These are phyloP conservation scores for Ellobium chinense DNA, from an alignment of 2,888 invertebrate species.

Conservation along the genomic window DNA sequence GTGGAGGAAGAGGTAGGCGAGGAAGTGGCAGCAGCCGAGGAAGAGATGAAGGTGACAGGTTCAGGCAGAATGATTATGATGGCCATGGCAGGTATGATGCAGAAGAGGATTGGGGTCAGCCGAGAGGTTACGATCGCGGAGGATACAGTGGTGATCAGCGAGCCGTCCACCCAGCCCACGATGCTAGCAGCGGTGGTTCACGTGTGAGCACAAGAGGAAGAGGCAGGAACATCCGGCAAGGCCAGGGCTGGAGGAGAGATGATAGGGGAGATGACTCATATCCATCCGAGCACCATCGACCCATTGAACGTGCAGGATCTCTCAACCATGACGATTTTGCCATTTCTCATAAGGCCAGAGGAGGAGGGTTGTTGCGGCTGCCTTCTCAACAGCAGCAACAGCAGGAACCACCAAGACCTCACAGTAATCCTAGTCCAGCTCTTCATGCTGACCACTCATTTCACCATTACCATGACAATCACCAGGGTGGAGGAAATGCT, in stretches of 20 bases:
- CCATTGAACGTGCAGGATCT: not conserved
- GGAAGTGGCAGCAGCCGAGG: not conserved
- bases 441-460: not conserved
- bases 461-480: constrained; percentile 3
- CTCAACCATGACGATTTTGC: constrained; percentile 25
- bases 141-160: constrained; percentile 18
- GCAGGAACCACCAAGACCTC: constrained; percentile 39
- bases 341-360: constrained; percentile 16
- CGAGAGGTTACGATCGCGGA: not conserved
- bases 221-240: constrained; percentile 4
- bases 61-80: not conserved
- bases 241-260: not conserved
- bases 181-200: not conserved
- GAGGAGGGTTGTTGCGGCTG: constrained; percentile 7
- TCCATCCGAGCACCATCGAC: not conserved
- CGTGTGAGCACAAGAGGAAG: constrained; percentile 1
- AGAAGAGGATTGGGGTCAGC: not conserved
- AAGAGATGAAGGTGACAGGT: not conserved
- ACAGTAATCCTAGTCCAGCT: constrained; percentile 34
- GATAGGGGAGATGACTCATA: not conserved
- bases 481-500: not conserved
- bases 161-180: constrained; percentile 39
- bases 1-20: constrained; percentile 29
- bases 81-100: not conserved
- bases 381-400: constrained; percentile 23